phyloP scores from a whole-genome alignment of 2,888 invertebrate genomes.

The Ophion ventricosus region DNA sequence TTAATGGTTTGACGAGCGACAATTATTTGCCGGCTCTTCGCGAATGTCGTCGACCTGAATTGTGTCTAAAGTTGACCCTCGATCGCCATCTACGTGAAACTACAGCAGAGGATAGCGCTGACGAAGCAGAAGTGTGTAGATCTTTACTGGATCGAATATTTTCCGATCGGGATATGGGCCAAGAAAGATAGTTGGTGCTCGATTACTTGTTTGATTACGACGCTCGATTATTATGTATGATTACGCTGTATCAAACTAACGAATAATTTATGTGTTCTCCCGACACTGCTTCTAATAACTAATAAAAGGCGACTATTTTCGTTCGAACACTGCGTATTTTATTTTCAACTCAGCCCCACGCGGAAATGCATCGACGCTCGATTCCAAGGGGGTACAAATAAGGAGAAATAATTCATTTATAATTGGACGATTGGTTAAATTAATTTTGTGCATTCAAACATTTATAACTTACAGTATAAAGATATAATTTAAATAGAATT shows the following conservation, averaged over 20 bases:
- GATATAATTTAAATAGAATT: too few species aligned
- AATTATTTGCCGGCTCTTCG: constrained; percentile 78
- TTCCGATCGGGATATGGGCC: constrained; percentile 72
- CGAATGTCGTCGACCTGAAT: constrained; percentile 78
- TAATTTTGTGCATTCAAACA: too few species aligned
- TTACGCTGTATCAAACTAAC: constrained; percentile 19
- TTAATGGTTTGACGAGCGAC: constrained; percentile 76
- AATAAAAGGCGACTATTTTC: constrained; percentile 51
- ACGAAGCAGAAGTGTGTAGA: constrained; percentile 77
- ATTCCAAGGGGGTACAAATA: too few species aligned
- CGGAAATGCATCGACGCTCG: not conserved
- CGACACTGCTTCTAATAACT: constrained; percentile 40
- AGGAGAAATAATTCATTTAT: too few species aligned
- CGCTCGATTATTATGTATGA: too few species aligned
- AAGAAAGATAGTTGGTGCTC: constrained; percentile 76
- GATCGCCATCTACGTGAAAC: constrained; percentile 76
- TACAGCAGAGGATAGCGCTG: constrained; percentile 74
- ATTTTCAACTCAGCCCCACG: not conserved
- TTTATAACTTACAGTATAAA: too few species aligned
- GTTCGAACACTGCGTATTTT: constrained; percentile 10
- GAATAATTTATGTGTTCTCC: constrained; percentile 38
- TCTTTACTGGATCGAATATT: constrained; percentile 77
- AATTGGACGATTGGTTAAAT: too few species aligned
- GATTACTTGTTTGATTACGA: not conserved
- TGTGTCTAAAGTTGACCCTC: constrained; percentile 76